Conservation (phyloP, 2,888 invertebrate species). For the Neoitamus cyanurus region DNA sequence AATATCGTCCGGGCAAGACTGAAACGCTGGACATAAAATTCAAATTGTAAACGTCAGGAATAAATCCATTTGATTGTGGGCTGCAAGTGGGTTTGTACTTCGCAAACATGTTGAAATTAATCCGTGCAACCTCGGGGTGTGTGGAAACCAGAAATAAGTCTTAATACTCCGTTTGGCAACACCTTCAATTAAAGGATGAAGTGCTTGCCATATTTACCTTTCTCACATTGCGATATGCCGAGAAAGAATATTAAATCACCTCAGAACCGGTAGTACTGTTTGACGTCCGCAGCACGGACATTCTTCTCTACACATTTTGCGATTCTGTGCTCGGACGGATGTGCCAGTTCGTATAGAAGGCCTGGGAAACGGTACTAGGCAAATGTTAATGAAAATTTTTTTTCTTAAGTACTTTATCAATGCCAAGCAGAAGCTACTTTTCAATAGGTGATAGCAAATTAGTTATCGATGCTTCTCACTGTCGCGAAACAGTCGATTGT, state of each 20-base stretch:
- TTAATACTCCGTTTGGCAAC: background rate
- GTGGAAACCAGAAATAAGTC: background rate
- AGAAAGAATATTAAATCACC: constrained; percentile 7
- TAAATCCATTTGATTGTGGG: background rate
- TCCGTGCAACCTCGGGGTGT: background rate
- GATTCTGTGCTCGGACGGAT: background rate
- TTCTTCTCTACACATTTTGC: constrained; percentile 5
- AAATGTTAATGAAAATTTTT: constrained; percentile 15
- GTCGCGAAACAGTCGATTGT: background rate
- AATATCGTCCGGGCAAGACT: background rate
- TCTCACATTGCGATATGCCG: background rate
- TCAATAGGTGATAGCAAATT: constrained; percentile 16
- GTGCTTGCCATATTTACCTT: background rate
- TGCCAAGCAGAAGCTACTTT: background rate
- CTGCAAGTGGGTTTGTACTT: background rate
- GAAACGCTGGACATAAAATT: background rate
- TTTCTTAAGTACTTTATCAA: background rate
- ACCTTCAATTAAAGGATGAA: constrained; percentile 5
- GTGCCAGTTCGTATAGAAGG: background rate
- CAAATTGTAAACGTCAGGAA: background rate
- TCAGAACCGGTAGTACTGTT: constrained; percentile 7
- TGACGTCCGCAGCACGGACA: background rate
- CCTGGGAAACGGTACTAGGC: background rate
- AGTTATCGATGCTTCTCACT: constrained; percentile 2
- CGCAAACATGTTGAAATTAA: background rate